Base-by-base conservation (phyloP, 53 echinoderm and acorn worm genomes). In the Henricia sp. region DNA sequence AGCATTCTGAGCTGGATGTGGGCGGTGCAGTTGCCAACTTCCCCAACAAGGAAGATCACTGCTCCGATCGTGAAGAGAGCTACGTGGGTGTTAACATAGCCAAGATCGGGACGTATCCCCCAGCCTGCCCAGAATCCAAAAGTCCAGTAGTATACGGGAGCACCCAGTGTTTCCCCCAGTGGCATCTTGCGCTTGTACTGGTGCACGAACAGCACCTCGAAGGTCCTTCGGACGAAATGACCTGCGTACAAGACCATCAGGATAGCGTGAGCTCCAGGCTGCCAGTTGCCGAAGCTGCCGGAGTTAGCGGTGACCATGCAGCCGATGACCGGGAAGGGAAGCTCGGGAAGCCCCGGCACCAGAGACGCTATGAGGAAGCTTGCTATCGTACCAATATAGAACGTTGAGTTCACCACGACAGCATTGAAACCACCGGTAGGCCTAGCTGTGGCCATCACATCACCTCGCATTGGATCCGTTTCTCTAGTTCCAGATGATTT, bases 151-250 rank as follows among this genome's bases (percentile, higher is more conserved):
- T 88, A 88, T 16, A 82, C 43, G 10, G 70, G 71, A 20, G 78
- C 88, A 11, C 88, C 88, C 9, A 88, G 20, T 3, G 82, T 68
- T 21, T 88, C 88, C 11, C 55, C 35, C 0, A 88, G 3, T 1
- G 82, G 21, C 82, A 82, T 80, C 17, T 33, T 8, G 28, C 88
- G 69, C 26, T 53, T 58, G 50, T 82, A 88, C 41, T 35, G 80
- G 36, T 88, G 88, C 9, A 88, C 82, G 2, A 88, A 69, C 23
- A 88, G 43, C 21, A 88, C 88, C 40, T 88, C 88, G 43, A 82
- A 14, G 27, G 80, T 66, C 24, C 88, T 63, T 2, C 82, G 78
- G 26, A 55, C 6, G 50, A 88, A 88, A 19, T 88, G 88, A 33
- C 44, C 63, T 11, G 57, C 19, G 82, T 65, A 88, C 6, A 88